Evolutionary conservation across 2,113 vertebrate genomes (phyloP), one percentile per base, ranked within the genome.

Genomic region (Halcyon senegalensis): DNA sequence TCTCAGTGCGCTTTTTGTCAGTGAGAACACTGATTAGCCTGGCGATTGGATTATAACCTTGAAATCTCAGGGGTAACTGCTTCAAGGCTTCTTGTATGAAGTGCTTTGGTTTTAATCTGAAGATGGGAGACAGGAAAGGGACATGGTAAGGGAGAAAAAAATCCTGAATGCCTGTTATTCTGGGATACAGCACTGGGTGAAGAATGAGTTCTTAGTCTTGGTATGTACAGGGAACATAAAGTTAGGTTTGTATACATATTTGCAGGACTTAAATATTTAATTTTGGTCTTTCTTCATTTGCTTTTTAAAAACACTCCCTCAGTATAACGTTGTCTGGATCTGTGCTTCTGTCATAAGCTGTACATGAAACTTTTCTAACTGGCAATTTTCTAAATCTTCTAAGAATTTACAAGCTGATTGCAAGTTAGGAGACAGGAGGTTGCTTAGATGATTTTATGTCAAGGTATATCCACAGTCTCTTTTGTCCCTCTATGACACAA

Each of bases 41-140:
- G 33, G 4, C 0, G 5, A 3, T 39, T 1, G 2, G 31, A 43
- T 77, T 73, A 58, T 20, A 58, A n/a, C 10, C 4, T 60, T 68
- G 48, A 75, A 76, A 86, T 72, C 17, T 87, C 63, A 44, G 44
- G 33, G 53, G 20, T 51, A 78, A 39, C 53, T 73, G 10, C 17
- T 76, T 82, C 31, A 43, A 20, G 50, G 27, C 20, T 67, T 75
- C 18, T 41, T 6, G 1, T 59, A 10, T 58, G 35, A 68, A 81
- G 15, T 81, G 8, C 18, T 93, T 66, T 64, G 13, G 13, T 92
- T 74, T 69, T 62, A 44, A 53, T 80, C 25, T 60, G 68, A 51
- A 77, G 23, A 13, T 68, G 24, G 4, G 23, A 56, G 35, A 31
- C 5, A 21, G 16, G 4, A 7, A 23, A 39, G 4, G 19, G 19